phyloP scores from a whole-genome alignment of 2,113 vertebrate species.

The Odobenus rosmarus region DNA sequence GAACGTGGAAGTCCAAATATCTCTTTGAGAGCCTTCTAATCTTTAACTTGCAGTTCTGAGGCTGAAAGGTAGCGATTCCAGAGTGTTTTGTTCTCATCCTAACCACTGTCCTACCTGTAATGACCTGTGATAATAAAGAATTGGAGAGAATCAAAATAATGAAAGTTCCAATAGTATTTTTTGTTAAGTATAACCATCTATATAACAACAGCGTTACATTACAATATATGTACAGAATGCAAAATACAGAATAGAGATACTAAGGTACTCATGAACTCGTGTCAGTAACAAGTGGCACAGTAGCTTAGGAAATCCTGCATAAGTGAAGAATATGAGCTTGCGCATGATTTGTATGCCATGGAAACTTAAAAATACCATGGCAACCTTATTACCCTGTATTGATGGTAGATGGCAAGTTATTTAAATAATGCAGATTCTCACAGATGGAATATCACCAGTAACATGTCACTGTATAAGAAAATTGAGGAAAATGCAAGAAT shows the following conservation, averaged over 20 bases:
- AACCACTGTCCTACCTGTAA: background rate
- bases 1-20: background rate
- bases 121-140: background rate
- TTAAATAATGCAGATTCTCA: background rate
- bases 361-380: background rate
- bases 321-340: background rate
- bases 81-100: background rate
- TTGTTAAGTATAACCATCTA: background rate
- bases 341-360: background rate
- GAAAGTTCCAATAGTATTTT: background rate
- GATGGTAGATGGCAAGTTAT: background rate
- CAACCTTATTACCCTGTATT: background rate
- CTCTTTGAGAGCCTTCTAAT: background rate
- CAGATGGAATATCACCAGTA: background rate
- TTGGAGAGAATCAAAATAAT: background rate
- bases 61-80: background rate
- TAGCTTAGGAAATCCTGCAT: background rate
- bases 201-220: background rate
- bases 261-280: background rate
- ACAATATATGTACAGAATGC: background rate
- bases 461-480: background rate
- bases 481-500: background rate
- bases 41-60: background rate
- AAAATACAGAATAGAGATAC: background rate
- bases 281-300: background rate